A percentile compares a stretch with the other conserved stretches of the same genome.
Conservation (phyloP, 1,140 invertebrate genomes). For the Thalassaphorura encarpata region DNA sequence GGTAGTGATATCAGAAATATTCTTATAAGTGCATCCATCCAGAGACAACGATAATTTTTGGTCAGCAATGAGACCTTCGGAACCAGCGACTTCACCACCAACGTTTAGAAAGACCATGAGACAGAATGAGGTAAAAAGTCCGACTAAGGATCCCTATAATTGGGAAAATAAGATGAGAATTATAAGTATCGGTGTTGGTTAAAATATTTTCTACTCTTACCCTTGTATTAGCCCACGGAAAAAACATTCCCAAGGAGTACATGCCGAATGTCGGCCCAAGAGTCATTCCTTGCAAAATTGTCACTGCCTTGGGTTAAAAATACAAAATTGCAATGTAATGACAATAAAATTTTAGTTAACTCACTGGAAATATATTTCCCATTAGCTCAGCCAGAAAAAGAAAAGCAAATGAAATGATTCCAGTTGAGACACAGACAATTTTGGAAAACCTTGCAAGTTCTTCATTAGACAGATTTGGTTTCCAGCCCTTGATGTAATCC, state of each 20-base stretch:
- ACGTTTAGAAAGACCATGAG: conserved; percentile 17
- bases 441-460: conserved; percentile 20
- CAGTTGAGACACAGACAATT: conserved; percentile 2
- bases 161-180: too few relatives aligned
- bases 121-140: not conserved
- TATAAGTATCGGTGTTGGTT: not conserved
- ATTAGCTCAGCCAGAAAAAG: conserved; percentile 16
- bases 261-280: conserved; percentile 45
- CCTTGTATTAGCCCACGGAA: conserved; percentile 65
- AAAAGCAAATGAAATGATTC: conserved; percentile 15
- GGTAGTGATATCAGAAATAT: too few relatives aligned
- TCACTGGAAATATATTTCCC: conserved; percentile 9
- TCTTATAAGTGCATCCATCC: conserved; percentile 1
- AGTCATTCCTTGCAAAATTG: conserved; percentile 11
- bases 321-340: not conserved
- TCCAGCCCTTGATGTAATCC: conserved; percentile 56
- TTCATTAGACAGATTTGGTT: conserved; percentile 9
- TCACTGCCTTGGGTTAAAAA: conserved; percentile 10
- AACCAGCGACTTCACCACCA: conserved; percentile 18
- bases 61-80: not conserved
- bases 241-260: conserved; percentile 72
- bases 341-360: not conserved
- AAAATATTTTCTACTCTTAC: conserved; percentile 40
- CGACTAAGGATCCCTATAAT: not conserved
- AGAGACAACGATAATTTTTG: not conserved